Evolutionary conservation across 2,888 invertebrate genomes (phyloP).

Genomic region (Dolichopus griseipennis): DNA sequence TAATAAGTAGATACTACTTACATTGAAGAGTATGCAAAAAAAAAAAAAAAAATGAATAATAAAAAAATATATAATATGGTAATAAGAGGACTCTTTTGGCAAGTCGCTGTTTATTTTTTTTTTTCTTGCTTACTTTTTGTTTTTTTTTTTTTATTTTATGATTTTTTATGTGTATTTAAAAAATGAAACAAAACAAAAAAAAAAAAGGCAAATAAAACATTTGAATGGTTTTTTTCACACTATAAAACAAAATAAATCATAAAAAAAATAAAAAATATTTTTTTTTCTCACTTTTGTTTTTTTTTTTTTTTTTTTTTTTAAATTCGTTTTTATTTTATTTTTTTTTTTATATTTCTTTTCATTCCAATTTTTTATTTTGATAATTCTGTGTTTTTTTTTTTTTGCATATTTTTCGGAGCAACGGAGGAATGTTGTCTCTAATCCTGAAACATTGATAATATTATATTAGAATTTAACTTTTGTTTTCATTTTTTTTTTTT

Average conservation of each 20-base stretch:
- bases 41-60: background rate
- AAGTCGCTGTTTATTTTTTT: background rate
- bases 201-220: constrained; percentile 1
- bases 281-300: background rate
- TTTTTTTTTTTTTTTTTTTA: too few species aligned
- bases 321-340: too few species aligned
- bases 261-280: too few species aligned
- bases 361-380: too few species aligned
- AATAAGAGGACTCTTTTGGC: background rate
- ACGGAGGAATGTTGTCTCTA: background rate
- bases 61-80: background rate
- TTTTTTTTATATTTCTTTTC: background rate
- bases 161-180: background rate
- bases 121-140: too few species aligned
- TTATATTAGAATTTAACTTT: too few species aligned
- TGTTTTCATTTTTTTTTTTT: too few species aligned
- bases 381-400: background rate
- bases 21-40: background rate
- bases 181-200: background rate
- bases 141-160: too few species aligned
- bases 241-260: constrained; percentile 6
- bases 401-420: background rate
- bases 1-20: too few species aligned
- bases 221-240: constrained; percentile 6
- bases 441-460: background rate